Base-by-base conservation (phyloP, 1,140 invertebrate genomes). In the Philotrypesis tridentata region DNA sequence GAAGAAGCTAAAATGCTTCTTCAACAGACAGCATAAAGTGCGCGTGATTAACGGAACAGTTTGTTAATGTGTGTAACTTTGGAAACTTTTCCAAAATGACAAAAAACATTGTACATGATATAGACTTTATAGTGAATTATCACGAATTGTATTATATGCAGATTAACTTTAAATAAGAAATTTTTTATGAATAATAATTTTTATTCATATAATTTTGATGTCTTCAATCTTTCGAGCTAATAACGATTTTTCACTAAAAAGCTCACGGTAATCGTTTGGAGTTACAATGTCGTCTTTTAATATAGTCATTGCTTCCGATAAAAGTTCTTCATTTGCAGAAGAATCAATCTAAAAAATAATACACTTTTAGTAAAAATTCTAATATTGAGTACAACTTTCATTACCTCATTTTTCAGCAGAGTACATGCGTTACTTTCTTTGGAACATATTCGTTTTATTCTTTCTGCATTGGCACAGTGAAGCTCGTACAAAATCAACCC, bases 1-100 rank as follows among this genome's bases (percentile, higher is more conserved):
- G 91, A 91, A 80, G 89, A 91, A 86, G 90, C 87, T 1, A 91
- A 91, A 77, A 79, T 87, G 82, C 84, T 91, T 83, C 84, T 91
- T 55, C 84, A 90, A 83, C 88, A 91, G 85, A 83, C 82, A 29
- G 85, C 84, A 12, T 87, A 83, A 85, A 68, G 27, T 82, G 75
- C 65, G 71, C 78, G 55, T 84, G 68, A 82, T 29, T 40, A 79
- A 60, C 37, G 40, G 37, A 25, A n/a, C 23, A 61, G 27, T 70
- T 70, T 60, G 31, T 70, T 80, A 80, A 79, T 79, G 7, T 79
- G 31, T 83, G 25, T 77, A 43, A 79, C 8, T 33, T 79, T 48
- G 33, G 11, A 61, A 37, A 81, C 21, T 67, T 74, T 81, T 72
- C 70, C 79, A 31, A 43, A 68, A 65, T 37, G 33, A 37, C 73